Evolutionary conservation across 1,140 invertebrate genomes (phyloP).

Genomic region (Eriocheir sinensis): DNA sequence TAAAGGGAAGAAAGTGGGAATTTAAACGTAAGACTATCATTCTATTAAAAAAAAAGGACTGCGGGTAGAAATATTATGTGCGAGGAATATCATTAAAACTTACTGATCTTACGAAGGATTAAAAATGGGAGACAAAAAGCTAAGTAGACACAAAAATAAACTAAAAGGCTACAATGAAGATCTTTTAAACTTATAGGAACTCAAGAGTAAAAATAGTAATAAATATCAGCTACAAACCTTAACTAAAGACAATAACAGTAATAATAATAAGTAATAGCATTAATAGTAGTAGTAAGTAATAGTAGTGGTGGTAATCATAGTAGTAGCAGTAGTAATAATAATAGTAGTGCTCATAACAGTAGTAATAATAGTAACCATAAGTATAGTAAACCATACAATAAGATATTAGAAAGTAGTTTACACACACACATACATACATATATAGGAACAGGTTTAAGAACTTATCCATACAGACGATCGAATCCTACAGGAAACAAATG

Average conservation of each 20-base stretch:
- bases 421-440: no score
- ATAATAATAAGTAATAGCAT: neutral
- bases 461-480: neutral
- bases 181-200: slow-evolving; percentile 16
- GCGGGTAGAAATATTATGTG: no score
- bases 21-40: no score
- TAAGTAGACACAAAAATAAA: neutral
- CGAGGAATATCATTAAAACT: no score
- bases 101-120: no score
- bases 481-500: neutral
- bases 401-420: neutral
- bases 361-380: neutral
- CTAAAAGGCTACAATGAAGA: neutral
- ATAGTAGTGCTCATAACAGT: neutral
- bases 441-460: neutral
- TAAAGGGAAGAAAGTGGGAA: neutral
- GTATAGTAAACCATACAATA: neutral
- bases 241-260: neutral
- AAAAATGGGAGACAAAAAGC: neutral
- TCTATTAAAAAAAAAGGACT: no score
- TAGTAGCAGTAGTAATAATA: neutral
- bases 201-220: neutral
- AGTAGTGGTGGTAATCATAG: neutral
- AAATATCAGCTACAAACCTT: no score
- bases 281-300: neutral